Percentiles rank a stretch among this genome's conserved stretches.
These are phyloP conservation scores for Chinchilla lanigera DNA, from an alignment of 2,113 vertebrate species.

Conservation along the genomic window DNA sequence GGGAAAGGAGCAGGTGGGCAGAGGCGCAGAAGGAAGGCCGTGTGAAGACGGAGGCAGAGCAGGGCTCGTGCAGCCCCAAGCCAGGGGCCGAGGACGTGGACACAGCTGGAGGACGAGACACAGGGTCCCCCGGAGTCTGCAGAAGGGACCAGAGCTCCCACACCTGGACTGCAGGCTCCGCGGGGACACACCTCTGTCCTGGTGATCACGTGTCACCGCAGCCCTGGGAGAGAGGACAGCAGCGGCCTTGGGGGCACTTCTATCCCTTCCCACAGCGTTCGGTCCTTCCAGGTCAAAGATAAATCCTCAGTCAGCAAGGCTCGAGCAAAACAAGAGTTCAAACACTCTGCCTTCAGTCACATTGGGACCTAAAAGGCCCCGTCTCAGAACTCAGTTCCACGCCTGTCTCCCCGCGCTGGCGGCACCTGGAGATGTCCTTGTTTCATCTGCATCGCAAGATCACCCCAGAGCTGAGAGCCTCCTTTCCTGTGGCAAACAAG, in stretches of 20 bases:
- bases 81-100: not conserved
- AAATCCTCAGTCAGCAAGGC: not conserved
- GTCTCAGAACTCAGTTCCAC: not conserved
- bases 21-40: not conserved
- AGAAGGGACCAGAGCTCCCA: not conserved
- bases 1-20: no score
- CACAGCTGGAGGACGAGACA: accelerated
- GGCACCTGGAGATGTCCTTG: not conserved
- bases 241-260: not conserved
- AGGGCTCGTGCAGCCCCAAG: not conserved
- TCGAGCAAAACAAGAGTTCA: not conserved
- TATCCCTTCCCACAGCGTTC: not conserved
- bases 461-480: not conserved
- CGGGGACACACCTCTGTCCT: not conserved
- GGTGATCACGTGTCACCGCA: no score
- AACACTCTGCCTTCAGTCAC: no score
- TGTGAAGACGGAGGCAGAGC: no score
- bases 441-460: not conserved
- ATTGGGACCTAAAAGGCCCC: not conserved
- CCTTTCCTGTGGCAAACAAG: accelerated
- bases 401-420: not conserved
- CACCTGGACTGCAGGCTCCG: no score
- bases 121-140: not conserved
- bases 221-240: accelerated
- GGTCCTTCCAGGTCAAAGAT: not conserved